A percentile compares a stretch with the other conserved stretches of the same genome.
Conservation (phyloP, 2,888 invertebrate species). For the Aethes cnicana region DNA sequence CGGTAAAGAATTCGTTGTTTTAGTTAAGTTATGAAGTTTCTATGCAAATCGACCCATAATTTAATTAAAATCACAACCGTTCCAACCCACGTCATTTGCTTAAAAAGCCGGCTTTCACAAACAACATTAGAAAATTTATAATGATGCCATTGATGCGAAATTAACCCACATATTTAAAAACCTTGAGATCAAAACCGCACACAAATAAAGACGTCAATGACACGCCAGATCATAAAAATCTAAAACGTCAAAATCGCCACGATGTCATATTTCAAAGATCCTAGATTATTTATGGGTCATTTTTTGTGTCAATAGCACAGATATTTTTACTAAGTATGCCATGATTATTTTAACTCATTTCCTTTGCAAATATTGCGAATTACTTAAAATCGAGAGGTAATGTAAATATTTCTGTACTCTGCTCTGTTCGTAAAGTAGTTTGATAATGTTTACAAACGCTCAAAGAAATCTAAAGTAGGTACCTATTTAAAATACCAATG, state of each 20-base stretch:
- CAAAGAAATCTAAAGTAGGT: slow-evolving; percentile 1
- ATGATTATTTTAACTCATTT: slow-evolving; percentile 9
- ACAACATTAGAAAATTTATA: slow-evolving; percentile 12
- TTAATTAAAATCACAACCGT: no score
- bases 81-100: not conserved
- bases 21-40: no score
- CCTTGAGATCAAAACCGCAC: slow-evolving; percentile 22
- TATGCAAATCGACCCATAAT: no score
- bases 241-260: slow-evolving; percentile 6
- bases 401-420: not conserved
- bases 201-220: slow-evolving; percentile 17
- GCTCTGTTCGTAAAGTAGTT: not conserved
- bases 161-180: slow-evolving; percentile 25
- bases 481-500: not conserved
- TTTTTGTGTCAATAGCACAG: slow-evolving; percentile 14
- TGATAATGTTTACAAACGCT: slow-evolving; percentile 2
- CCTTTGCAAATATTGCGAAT: not conserved
- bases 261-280: slow-evolving; percentile 11
- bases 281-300: slow-evolving; percentile 6
- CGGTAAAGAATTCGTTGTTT: no score
- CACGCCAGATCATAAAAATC: slow-evolving; percentile 10
- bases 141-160: slow-evolving; percentile 16
- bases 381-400: not conserved
- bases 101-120: slow-evolving; percentile 4
- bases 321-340: not conserved